Evolutionary conservation across 2,113 vertebrate species (phyloP).

Genomic region (Athene noctua): DNA sequence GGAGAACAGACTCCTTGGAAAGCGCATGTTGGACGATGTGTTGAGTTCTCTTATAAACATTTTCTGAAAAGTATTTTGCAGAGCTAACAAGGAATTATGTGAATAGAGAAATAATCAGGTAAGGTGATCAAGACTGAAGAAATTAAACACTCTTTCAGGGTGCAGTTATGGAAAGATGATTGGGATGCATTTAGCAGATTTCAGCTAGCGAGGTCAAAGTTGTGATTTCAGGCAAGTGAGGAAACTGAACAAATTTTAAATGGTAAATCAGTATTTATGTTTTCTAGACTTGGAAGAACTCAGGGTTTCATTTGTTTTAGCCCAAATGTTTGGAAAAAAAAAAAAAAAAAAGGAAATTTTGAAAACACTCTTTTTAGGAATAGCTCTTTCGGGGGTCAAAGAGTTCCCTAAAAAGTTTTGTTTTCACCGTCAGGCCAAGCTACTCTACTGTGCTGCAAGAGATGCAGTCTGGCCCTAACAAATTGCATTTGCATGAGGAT

Average conservation of each 20-base stretch:
- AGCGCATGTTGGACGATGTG: accelerated
- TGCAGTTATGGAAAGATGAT: background rate
- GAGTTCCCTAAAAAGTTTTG: background rate
- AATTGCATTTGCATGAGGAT: background rate
- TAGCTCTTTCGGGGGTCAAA: background rate
- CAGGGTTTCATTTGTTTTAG: background rate
- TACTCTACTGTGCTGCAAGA: background rate
- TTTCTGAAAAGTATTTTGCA: background rate
- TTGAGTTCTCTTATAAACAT: background rate
- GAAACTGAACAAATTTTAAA: background rate
- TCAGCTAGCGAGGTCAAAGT: background rate
- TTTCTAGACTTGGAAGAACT: background rate
- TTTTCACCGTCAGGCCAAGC: background rate
- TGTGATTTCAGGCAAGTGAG: background rate
- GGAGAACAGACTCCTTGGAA: background rate
- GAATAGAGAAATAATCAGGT: conserved; percentile 32
- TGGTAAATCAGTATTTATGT: background rate
- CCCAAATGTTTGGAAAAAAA: background rate
- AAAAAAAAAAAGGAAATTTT: background rate
- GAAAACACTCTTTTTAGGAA: background rate
- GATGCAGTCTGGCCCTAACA: background rate
- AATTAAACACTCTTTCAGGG: background rate
- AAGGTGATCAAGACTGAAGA: background rate
- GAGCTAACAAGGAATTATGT: background rate
- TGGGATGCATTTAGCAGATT: background rate